Percentiles rank a stretch among this genome's conserved stretches.
Evolutionary conservation across 2,113 vertebrate genomes (phyloP).

Genomic region (Candoia aspera): DNA sequence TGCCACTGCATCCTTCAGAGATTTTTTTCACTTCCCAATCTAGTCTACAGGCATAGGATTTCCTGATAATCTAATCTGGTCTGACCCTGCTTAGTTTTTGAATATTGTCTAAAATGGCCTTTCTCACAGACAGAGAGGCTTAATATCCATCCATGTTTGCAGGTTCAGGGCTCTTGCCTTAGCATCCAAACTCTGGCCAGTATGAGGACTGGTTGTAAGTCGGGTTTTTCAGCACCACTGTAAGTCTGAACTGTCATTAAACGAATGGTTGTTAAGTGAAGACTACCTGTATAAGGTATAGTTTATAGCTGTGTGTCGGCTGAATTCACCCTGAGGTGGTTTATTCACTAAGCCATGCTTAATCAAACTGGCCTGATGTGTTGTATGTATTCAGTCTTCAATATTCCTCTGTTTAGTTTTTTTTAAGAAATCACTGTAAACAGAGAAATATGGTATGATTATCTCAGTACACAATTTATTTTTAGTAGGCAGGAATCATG

Average conservation of each 20-base stretch:
- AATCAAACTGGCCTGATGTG: too few relatives aligned
- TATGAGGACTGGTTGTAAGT: too few relatives aligned
- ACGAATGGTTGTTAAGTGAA: too few relatives aligned
- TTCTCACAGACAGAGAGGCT: background rate
- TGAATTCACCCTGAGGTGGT: too few relatives aligned
- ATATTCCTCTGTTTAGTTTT: too few relatives aligned
- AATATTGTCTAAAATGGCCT: background rate
- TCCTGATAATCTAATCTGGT: background rate
- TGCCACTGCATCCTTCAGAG: background rate
- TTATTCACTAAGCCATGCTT: too few relatives aligned
- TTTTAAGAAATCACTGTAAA: too few relatives aligned
- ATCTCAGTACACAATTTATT: background rate
- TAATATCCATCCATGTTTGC: background rate
- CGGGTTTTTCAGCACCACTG: too few relatives aligned
- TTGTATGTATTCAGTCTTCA: too few relatives aligned
- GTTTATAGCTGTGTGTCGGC: too few relatives aligned
- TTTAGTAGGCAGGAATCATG: background rate
- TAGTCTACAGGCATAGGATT: background rate
- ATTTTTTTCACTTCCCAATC: background rate
- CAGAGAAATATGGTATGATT: background rate
- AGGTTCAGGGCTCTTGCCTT: background rate
- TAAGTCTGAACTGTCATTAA: too few relatives aligned
- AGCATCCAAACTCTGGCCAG: background rate
- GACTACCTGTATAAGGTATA: too few relatives aligned
- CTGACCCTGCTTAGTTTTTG: background rate